Base-by-base conservation (phyloP, 2,888 invertebrate species). In the Melieria omissa region DNA sequence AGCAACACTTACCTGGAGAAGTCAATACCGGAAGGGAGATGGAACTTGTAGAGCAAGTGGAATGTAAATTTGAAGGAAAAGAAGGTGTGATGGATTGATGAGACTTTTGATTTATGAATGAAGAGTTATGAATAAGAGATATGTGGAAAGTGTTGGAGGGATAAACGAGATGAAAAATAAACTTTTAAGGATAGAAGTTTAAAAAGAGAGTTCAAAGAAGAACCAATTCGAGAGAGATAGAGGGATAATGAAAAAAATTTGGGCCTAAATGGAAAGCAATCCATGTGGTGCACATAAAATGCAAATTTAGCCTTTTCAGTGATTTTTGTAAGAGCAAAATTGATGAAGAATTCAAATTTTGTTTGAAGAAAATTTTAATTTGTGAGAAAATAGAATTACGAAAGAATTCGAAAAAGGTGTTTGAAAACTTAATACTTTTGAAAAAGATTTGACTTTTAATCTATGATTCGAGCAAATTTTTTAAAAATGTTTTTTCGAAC, bases 1-100 rank as follows among this genome's bases (percentile, higher is more conserved):
- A 64, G 14, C 29, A 52, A 63, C 61, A 63, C 63, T 63, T 47
- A 63, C 61, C 61, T 61, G 8, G 61, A 14, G 12, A 8, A 8
- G 14, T 29, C 29, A 29, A 29, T 29, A 29, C 29, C 29, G 29
- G 29, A 52, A 12, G 2, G 8, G 14, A n/a, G 12, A 52, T 52
- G 12, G 5, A 49, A 49, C 8, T 49, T 49, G 8, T 49, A 3
- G 49, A 49, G 49, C 12, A 49, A 12, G 12, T 10, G 12, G 12
- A 49, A 49, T 49, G 12, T 49, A 10, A 49, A 49, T 49, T 8
- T 49, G 49, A 49, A 49, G 49, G 49, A 49, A 49, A 49, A 49
- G 49, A 49, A 49, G 49, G 10, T 49, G 49, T 9, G 49, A 49
- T 49, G 9, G 12, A 49, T 49, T 29, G 2, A 29, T 29, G 29